A percentile compares a stretch with the other conserved stretches of the same genome.
These are phyloP conservation scores for Microtus oregoni DNA, from an alignment of 2,113 vertebrate species.

Conservation along the genomic window DNA sequence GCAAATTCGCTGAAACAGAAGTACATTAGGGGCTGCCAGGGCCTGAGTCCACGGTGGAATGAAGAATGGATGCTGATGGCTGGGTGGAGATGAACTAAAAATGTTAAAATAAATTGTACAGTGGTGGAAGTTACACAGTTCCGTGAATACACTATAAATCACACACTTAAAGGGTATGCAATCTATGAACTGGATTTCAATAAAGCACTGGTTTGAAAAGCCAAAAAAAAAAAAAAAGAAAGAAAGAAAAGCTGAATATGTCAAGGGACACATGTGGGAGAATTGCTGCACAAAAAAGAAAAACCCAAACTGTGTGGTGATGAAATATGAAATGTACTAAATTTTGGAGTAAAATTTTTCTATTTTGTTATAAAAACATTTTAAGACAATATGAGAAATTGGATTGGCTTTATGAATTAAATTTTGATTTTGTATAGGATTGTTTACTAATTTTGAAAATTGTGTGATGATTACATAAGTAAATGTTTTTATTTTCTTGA, in stretches of 20 bases:
- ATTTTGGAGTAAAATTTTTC: background rate
- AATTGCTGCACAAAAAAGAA: background rate
- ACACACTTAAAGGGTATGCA: background rate
- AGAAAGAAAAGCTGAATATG: conserved; percentile 20
- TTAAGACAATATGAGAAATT: background rate
- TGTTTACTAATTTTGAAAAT: background rate
- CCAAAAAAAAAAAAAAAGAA: no score
- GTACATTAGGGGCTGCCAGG: background rate
- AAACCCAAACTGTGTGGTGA: background rate
- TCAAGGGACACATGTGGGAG: background rate
- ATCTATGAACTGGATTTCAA: conserved; percentile 5
- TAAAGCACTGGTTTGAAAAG: background rate
- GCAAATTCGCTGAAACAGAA: background rate
- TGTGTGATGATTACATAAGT: background rate
- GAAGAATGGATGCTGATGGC: background rate
- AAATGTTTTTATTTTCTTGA: conserved; percentile 7
- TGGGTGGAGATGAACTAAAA: background rate
- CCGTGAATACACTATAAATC: conserved; percentile 33
- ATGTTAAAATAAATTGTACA: conserved; percentile 1
- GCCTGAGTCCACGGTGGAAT: accelerated
- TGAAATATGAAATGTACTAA: background rate
- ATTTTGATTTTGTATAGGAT: background rate
- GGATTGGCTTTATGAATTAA: background rate
- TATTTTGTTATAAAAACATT: conserved; percentile 40
- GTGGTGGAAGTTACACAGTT: background rate